Evolutionary conservation across 2,888 invertebrate genomes (phyloP).

Genomic region (Cryptocephalus moraei): DNA sequence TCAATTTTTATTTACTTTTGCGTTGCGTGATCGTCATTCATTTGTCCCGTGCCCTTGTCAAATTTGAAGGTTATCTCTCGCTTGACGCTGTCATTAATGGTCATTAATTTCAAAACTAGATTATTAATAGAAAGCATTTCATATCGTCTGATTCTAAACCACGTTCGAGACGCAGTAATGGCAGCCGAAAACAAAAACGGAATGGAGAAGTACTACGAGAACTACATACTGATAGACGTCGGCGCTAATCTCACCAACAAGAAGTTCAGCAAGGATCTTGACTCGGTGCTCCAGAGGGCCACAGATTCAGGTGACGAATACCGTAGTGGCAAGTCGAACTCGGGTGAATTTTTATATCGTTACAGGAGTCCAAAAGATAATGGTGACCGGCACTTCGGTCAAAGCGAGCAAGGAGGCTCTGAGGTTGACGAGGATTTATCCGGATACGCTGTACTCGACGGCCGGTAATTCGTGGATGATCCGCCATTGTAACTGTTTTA

Average conservation of each 20-base stretch:
- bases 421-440: constrained; percentile 79
- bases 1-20: too few relatives aligned
- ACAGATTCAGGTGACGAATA: constrained; percentile 69
- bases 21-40: too few relatives aligned
- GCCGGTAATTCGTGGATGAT: constrained; percentile 50
- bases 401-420: constrained; percentile 85
- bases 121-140: too few relatives aligned
- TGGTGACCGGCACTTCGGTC: constrained; percentile 86
- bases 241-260: constrained; percentile 91
- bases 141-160: too few relatives aligned
- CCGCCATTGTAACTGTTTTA: too few relatives aligned
- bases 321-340: constrained; percentile 5
- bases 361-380: constrained; percentile 83
- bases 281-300: constrained; percentile 83
- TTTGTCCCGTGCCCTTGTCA: too few relatives aligned
- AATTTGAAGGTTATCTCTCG: too few relatives aligned
- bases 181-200: constrained; percentile 4
- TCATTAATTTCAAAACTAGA: too few relatives aligned
- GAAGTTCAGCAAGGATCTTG: constrained; percentile 85
- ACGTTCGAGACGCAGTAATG: too few relatives aligned
- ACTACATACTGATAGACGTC: constrained; percentile 84
- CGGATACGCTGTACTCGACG: constrained; percentile 82
- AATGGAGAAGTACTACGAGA: constrained; percentile 78
- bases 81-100: too few relatives aligned
- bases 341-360: neutral